Base-by-base conservation (phyloP, 2,888 invertebrate species). In the Cecidostiba fungosa region DNA sequence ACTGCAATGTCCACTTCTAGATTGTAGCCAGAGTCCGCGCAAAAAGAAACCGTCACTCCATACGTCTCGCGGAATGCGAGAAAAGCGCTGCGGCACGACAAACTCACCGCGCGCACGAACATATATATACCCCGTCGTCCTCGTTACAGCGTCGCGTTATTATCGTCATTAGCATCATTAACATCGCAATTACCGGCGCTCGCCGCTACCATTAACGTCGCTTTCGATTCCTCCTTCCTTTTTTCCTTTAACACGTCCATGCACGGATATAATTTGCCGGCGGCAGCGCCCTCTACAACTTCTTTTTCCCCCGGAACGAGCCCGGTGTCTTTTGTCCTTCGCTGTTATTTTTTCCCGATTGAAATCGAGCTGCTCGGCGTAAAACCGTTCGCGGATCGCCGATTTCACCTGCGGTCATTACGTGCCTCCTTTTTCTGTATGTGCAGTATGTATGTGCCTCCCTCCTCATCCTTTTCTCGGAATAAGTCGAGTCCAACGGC, bases 361-460 rank as follows among this genome's bases (percentile, higher is more conserved):
- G 80, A 81, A 81, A 85, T 80, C 85, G 80, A 77, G 80, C 26
- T 5, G 32, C 43, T n/a, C 36, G 39, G 50, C 77, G 77, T 70
- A 83, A 70, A 82, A 76, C 69, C 23, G 26, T 88, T 88, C 84
- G 88, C 87, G 88, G 89, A 89, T 89, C 89, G 88, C 76, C 84
- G 87, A 84, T 87, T 88, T 87, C 87, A 86, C 87, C 87, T 79
- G 86, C 80, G 79, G 83, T 88, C 85, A 85, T 86, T 80, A 87
- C 32, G 78, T 79, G 82, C 80, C 66, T 50, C 36, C 32, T 16
- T n/a, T 62, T 69, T 77, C 54, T 74, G 73, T 43, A 39, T n/a
- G n/a, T 43, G 59, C 23, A n/a, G 54, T 36, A 32, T 26, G 39
- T 36, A 6, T 26, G 23, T 32, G n/a, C 39, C 36, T 23, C 50